phyloP scores from a whole-genome alignment of 2,797 vertebrate species.

The Huso huso region DNA sequence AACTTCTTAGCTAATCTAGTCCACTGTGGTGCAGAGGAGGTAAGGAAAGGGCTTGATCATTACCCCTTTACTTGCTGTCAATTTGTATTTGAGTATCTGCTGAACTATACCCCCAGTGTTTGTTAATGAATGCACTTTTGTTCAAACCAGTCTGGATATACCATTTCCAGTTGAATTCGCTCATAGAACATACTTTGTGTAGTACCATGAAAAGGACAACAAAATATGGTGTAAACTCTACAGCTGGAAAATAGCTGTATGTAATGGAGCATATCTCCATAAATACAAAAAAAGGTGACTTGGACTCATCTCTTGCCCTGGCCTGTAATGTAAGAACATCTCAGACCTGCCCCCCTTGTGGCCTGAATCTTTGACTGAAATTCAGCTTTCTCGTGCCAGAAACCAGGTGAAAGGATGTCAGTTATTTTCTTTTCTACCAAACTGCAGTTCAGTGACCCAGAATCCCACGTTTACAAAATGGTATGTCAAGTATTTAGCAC shows the following conservation, averaged over 20 bases:
- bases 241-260: background rate
- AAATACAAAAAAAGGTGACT: constrained; percentile 1
- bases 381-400: background rate
- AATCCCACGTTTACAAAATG: background rate
- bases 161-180: too few species aligned
- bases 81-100: too few species aligned
- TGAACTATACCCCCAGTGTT: too few species aligned
- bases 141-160: too few species aligned
- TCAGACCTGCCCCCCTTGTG: background rate
- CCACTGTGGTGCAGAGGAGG: too few species aligned
- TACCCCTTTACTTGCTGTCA: too few species aligned
- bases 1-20: too few species aligned
- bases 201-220: too few species aligned
- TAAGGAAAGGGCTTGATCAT: too few species aligned
- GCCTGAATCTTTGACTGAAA: background rate
- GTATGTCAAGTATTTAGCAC: background rate
- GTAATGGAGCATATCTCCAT: background rate
- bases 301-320: background rate
- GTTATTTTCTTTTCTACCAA: background rate
- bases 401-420: background rate
- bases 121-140: too few species aligned
- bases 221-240: background rate
- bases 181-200: too few species aligned
- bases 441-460: background rate
- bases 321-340: background rate